phyloP scores from a whole-genome alignment of 2,888 invertebrate genomes.

The Drosophila incognita region DNA sequence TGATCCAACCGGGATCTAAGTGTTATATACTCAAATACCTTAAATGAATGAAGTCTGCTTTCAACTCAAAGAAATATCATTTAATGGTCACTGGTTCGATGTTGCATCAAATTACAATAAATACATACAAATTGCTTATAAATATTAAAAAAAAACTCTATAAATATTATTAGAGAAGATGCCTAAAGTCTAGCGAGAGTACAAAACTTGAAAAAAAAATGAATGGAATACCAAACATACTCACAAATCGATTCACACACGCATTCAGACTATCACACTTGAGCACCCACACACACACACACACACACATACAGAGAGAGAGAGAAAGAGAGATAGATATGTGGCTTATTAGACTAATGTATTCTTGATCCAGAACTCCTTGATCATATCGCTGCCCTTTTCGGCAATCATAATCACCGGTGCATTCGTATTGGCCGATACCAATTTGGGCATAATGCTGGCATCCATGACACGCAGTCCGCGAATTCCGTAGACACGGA shows the following conservation, averaged over 20 bases:
- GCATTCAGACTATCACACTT: conserved; percentile 22
- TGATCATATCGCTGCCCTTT: conserved; percentile 94
- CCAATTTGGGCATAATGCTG: conserved; percentile 93
- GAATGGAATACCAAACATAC: conserved; percentile 1
- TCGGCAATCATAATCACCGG: conserved; percentile 96
- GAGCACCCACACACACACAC: conserved; percentile 7
- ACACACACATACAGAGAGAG: neutral
- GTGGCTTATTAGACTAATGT: conserved; percentile 77
- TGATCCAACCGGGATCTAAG: too few species aligned
- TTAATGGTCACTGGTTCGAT: conserved; percentile 45
- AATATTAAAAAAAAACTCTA: conserved; percentile 38
- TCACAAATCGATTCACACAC: conserved; percentile 15
- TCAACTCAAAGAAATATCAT: conserved; percentile 26
- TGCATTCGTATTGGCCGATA: conserved; percentile 94
- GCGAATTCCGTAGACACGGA: conserved; percentile 92
- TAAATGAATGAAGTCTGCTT: neutral
- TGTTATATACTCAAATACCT: neutral
- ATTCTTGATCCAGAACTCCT: conserved; percentile 91
- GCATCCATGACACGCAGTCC: conserved; percentile 93
- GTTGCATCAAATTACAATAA: conserved; percentile 42
- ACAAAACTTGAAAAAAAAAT: neutral
- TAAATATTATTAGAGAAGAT: conserved; percentile 1
- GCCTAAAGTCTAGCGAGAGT: neutral
- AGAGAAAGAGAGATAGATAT: neutral
- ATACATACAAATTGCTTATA: conserved; percentile 46